Evolutionary conservation across 2,888 invertebrate genomes (phyloP).

Genomic region (Cataglyphis altisquamis): DNA sequence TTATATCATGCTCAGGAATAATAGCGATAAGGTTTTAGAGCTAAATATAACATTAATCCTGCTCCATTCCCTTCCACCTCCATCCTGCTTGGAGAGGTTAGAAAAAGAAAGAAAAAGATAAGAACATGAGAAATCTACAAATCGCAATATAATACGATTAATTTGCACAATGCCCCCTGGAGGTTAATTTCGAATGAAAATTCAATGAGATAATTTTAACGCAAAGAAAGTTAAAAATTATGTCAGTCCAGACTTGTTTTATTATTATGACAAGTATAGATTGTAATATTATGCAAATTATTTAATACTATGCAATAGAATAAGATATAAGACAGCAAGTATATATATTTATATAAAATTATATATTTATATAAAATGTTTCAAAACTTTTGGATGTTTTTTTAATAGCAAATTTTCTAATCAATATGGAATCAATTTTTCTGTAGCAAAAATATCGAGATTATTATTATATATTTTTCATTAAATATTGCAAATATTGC

Average conservation of each 20-base stretch:
- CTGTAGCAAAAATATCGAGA: background rate
- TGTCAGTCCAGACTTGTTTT: constrained; percentile 60
- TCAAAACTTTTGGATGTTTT: too few relatives aligned
- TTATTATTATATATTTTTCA: background rate
- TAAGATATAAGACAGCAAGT: background rate
- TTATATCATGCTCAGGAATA: constrained; percentile 40
- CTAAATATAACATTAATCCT: constrained; percentile 79
- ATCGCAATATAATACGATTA: constrained; percentile 55
- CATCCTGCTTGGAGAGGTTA: constrained; percentile 83
- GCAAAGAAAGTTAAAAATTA: constrained; percentile 54
- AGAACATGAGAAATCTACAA: constrained; percentile 66
- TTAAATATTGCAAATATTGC: background rate
- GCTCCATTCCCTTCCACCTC: constrained; percentile 78
- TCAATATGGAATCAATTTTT: background rate
- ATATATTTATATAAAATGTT: background rate
- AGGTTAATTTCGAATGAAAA: constrained; percentile 78
- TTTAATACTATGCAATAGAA: background rate
- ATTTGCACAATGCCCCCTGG: constrained; percentile 74
- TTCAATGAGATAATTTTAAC: constrained; percentile 72
- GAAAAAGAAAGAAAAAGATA: constrained; percentile 69
- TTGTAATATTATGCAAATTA: background rate
- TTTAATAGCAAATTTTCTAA: background rate
- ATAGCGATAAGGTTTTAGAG: constrained; percentile 70
- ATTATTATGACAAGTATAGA: constrained; percentile 6
- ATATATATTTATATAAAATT: background rate